Conservation (phyloP, 2,888 invertebrate species). For the Acanthosepion lycidas region DNA sequence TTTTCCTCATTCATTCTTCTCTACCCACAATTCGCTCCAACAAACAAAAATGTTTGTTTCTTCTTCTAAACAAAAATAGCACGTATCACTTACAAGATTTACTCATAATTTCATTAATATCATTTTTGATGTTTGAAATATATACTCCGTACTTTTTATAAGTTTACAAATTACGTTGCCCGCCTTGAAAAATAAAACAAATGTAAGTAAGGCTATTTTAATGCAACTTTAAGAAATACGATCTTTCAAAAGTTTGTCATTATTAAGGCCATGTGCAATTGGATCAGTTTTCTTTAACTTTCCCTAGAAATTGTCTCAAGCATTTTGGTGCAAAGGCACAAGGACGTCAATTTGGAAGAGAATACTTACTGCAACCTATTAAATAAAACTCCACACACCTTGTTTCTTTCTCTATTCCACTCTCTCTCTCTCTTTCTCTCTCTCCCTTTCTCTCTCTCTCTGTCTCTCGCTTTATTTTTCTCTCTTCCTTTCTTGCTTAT, state of each 20-base stretch:
- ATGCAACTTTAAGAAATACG: background rate
- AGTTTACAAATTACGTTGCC: background rate
- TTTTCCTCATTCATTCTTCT: background rate
- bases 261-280: background rate
- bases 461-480: too few relatives aligned
- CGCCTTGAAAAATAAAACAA: background rate
- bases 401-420: too few relatives aligned
- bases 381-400: too few relatives aligned
- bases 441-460: too few relatives aligned
- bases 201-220: background rate
- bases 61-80: background rate
- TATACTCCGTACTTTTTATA: background rate
- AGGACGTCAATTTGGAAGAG: background rate
- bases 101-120: background rate
- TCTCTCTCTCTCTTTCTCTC: too few relatives aligned
- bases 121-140: background rate
- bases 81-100: background rate
- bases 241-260: background rate
- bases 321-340: background rate
- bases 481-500: too few relatives aligned
- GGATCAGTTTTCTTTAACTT: background rate
- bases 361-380: background rate
- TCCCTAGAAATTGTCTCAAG: background rate
- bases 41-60: slow-evolving; percentile 12
- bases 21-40: background rate